Percentiles rank a stretch among this genome's conserved stretches.
Conservation (phyloP, 2,888 invertebrate species). For the Stenolophus ochropezus region DNA sequence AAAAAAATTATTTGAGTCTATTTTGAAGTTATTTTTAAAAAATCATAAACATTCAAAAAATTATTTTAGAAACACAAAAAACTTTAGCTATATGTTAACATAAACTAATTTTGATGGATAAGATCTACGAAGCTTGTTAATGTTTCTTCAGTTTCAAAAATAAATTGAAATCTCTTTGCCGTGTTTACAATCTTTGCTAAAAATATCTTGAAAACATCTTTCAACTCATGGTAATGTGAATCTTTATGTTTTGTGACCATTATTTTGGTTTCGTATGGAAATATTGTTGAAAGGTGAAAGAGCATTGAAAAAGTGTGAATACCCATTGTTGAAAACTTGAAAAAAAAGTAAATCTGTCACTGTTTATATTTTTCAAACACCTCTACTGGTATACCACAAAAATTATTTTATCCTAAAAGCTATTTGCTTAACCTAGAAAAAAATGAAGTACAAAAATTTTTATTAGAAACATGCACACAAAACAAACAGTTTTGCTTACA, state of each 20-base stretch:
- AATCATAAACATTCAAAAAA: background rate
- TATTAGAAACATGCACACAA: background rate
- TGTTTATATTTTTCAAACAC: background rate
- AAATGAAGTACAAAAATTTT: background rate
- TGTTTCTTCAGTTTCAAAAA: background rate
- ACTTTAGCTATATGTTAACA: background rate
- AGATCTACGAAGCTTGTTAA: background rate
- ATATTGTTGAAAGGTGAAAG: background rate
- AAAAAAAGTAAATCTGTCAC: background rate
- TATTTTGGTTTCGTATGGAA: background rate
- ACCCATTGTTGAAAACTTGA: background rate
- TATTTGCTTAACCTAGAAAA: background rate
- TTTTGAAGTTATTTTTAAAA: background rate
- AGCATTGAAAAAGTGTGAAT: background rate
- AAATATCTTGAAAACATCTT: background rate
- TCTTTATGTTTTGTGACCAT: background rate
- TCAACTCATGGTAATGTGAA: background rate
- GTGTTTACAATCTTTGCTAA: background rate
- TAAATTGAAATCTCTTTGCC: background rate
- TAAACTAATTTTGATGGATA: background rate
- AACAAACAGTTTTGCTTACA: background rate
- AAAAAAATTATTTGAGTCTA: background rate
- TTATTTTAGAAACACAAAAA: background rate
- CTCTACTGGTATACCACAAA: no score
- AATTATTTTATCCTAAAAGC: background rate